Evolutionary conservation across 2,888 invertebrate genomes (phyloP).

Genomic region (Cactoblastis cactorum): DNA sequence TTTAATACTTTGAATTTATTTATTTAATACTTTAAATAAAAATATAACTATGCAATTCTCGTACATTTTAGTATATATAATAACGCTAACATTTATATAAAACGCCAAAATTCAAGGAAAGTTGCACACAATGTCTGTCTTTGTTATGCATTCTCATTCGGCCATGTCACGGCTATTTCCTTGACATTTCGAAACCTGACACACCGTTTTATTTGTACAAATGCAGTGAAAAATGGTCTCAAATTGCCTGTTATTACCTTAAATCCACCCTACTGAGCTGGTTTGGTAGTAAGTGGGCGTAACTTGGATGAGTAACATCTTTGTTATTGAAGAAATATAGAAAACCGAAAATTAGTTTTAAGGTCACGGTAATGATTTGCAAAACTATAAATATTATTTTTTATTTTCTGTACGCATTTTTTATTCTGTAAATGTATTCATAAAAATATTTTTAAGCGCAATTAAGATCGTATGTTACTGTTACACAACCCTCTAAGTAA

Average conservation of each 20-base stretch:
- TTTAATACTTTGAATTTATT: too few species aligned
- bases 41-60: too few species aligned
- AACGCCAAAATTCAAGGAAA: constrained; percentile 4
- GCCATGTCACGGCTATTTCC: constrained; percentile 14
- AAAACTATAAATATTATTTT: background rate
- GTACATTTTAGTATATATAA: too few species aligned
- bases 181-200: constrained; percentile 15
- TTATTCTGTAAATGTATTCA: too few species aligned
- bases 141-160: background rate
- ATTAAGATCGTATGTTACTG: too few species aligned
- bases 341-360: background rate
- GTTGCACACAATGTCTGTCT: background rate
- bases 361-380: background rate
- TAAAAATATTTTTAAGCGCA: too few species aligned
- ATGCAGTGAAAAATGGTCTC: constrained; percentile 10
- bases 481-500: too few species aligned
- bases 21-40: too few species aligned
- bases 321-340: background rate
- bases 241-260: constrained; percentile 1
- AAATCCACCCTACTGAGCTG: background rate
- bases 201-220: constrained; percentile 9
- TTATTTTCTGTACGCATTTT: background rate
- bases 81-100: background rate
- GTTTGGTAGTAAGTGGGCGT: background rate
- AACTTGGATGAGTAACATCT: background rate